phyloP scores from a whole-genome alignment of 2,113 vertebrate species.

The Melospiza georgiana region DNA sequence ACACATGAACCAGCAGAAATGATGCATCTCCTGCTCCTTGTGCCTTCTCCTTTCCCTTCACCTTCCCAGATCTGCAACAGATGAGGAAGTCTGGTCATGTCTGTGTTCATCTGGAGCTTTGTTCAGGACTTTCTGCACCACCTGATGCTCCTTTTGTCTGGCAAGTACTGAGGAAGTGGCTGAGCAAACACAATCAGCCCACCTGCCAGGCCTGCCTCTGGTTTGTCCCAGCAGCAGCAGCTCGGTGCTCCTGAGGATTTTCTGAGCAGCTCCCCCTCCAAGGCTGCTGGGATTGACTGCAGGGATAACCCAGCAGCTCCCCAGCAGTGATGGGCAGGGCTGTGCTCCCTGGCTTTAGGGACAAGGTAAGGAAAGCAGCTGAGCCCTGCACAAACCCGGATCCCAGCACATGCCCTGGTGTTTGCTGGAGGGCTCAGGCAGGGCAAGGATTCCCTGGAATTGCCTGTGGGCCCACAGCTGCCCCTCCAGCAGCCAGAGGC shows the following conservation, averaged over 20 bases:
- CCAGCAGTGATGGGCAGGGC: neutral
- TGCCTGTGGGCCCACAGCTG: neutral
- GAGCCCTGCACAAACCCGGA: neutral
- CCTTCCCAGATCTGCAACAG: neutral
- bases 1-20: neutral
- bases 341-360: neutral
- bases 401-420: neutral
- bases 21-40: neutral
- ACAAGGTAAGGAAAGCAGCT: neutral
- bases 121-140: constrained; percentile 2
- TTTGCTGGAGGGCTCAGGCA: rapidly evolving
- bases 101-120: neutral
- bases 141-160: constrained; percentile 38
- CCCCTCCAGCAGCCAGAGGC: neutral
- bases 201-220: neutral
- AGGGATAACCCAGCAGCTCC: neutral
- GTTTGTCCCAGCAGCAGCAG: neutral
- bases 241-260: neutral
- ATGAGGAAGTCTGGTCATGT: neutral
- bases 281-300: neutral
- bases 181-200: constrained; percentile 29
- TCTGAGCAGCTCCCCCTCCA: neutral
- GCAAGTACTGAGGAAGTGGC: neutral
- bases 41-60: neutral
- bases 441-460: neutral